A percentile compares a stretch with the other conserved stretches of the same genome.
phyloP scores from a whole-genome alignment of 2,113 vertebrate genomes.

The Garra rufa region DNA sequence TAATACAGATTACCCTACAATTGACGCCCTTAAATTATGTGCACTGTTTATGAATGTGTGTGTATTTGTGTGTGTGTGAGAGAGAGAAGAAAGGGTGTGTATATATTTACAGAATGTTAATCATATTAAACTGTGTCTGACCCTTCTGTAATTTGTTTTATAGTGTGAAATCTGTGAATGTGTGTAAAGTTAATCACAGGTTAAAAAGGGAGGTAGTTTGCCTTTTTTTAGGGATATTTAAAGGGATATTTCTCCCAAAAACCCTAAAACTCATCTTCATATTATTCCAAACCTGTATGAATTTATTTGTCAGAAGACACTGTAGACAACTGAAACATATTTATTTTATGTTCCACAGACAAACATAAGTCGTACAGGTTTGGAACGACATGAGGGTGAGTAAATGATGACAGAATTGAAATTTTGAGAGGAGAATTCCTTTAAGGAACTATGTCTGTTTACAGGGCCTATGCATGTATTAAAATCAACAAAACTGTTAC shows the following conservation, averaged over 20 bases:
- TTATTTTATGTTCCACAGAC: neutral
- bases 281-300: neutral
- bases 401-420: neutral
- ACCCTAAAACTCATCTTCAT: neutral
- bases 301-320: neutral
- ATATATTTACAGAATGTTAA: neutral
- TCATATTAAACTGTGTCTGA: neutral
- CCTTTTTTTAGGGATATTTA: neutral
- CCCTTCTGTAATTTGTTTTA: neutral
- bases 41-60: slow-evolving; percentile 2
- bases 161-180: neutral
- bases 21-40: neutral
- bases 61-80: neutral
- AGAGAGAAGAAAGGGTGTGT: neutral
- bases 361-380: neutral
- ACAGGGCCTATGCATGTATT: slow-evolving; percentile 25
- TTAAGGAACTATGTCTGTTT: slow-evolving; percentile 28
- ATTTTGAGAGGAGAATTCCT: neutral
- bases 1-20: neutral
- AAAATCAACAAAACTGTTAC: slow-evolving; percentile 31
- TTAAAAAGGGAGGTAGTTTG: neutral
- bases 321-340: too few species aligned
- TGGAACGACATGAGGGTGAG: neutral
- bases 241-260: neutral
- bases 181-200: neutral